phyloP scores from a whole-genome alignment of 2,113 vertebrate genomes.

The Smithornis capensis region DNA sequence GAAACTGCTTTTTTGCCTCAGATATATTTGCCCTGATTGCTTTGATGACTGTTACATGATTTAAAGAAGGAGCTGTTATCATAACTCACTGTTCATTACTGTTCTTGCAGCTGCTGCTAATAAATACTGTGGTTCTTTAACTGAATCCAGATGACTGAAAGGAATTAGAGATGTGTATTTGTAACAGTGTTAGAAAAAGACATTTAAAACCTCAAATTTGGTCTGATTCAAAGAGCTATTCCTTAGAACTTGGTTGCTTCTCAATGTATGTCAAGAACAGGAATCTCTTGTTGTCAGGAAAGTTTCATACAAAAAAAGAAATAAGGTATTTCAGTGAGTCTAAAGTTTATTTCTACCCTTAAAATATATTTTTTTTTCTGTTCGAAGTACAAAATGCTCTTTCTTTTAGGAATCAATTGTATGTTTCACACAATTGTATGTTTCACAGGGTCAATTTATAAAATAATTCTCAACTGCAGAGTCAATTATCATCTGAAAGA shows the following conservation, averaged over 20 bases:
- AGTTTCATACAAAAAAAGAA: background rate
- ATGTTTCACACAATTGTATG: too few species aligned
- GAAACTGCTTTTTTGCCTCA: background rate
- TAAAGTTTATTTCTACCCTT: background rate
- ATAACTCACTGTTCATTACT: fast-evolving
- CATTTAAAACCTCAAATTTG: background rate
- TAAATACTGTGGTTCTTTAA: background rate
- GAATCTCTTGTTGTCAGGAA: background rate
- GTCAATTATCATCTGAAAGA: background rate
- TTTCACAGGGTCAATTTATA: background rate
- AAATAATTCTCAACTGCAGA: background rate
- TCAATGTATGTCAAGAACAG: background rate
- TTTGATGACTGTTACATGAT: background rate
- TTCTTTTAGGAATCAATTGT: background rate
- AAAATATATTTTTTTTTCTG: background rate
- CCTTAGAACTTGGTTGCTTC: background rate
- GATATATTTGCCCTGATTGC: background rate
- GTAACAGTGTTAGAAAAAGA: background rate
- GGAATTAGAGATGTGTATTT: background rate
- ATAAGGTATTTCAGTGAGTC: background rate
- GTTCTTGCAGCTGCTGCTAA: background rate
- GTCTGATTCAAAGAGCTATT: background rate
- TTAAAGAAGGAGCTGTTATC: background rate
- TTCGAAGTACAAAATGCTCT: background rate
- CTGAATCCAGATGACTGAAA: background rate